Evolutionary conservation across 30 jellyfish, hydroid and myxozoan genomes (phyloP).

Genomic region (Cassiopea andromeda): DNA sequence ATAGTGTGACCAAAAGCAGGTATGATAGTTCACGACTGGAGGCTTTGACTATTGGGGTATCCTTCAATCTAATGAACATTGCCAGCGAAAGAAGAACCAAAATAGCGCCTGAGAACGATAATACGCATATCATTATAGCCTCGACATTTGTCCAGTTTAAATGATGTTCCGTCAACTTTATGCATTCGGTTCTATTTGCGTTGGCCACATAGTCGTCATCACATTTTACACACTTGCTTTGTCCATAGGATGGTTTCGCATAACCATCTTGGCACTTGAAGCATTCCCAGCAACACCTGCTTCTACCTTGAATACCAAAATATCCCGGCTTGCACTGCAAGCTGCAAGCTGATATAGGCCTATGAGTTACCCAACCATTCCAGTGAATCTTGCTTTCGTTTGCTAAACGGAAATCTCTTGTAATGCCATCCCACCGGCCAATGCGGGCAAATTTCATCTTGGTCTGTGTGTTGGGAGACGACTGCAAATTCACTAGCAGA

Average conservation of each 20-base stretch:
- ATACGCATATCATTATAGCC: constrained; percentile 48
- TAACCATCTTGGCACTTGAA: constrained; percentile 64
- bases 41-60: constrained; percentile 85
- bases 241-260: constrained; percentile 47
- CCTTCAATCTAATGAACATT: constrained; percentile 60
- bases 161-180: constrained; percentile 25
- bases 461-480: neutral
- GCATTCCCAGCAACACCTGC: constrained; percentile 94
- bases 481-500: constrained; percentile 48
- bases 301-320: constrained; percentile 63
- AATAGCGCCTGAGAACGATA: constrained; percentile 59
- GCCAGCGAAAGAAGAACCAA: constrained; percentile 37
- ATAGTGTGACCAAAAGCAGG: constrained; percentile 58
- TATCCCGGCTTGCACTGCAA: constrained; percentile 88
- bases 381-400: constrained; percentile 18
- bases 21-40: constrained; percentile 75
- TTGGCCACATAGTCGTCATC: constrained; percentile 54
- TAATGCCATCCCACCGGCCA: constrained; percentile 76
- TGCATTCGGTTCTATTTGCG: constrained; percentile 69
- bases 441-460: constrained; percentile 46
- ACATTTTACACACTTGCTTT: constrained; percentile 60
- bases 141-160: constrained; percentile 30
- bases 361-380: constrained; percentile 70
- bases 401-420: constrained; percentile 21
- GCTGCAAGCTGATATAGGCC: constrained; percentile 71